phyloP scores from a whole-genome alignment of 2,113 vertebrate genomes.

The Bos indicus region DNA sequence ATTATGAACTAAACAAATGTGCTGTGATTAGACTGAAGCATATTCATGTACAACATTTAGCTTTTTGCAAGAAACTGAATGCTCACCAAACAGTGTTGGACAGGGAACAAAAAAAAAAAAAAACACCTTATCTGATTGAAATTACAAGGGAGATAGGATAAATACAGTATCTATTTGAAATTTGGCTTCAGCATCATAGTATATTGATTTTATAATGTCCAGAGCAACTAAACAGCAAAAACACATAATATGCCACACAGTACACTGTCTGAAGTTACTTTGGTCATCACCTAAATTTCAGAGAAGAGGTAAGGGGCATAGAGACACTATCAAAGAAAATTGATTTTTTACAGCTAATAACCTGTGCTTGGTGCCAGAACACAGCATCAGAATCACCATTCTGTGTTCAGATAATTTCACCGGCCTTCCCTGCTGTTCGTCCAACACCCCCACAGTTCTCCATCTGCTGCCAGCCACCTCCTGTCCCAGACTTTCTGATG shows the following conservation, averaged over 20 bases:
- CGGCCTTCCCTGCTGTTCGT: constrained; percentile 44
- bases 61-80: constrained; percentile 32
- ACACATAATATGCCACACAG: constrained; percentile 25
- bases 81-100: not conserved
- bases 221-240: constrained; percentile 58
- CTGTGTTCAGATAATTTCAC: constrained; percentile 59
- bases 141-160: constrained; percentile 61
- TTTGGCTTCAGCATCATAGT: constrained; percentile 45
- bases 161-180: constrained; percentile 60
- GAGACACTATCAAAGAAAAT: constrained; percentile 69
- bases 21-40: not conserved
- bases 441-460: constrained; percentile 43
- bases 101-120: constrained; percentile 45
- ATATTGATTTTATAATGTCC: constrained; percentile 71
- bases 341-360: constrained; percentile 72
- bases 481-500: constrained; percentile 7
- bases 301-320: constrained; percentile 51
- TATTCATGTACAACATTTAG: not conserved
- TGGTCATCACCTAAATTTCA: constrained; percentile 67
- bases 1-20: constrained; percentile 28
- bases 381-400: constrained; percentile 59
- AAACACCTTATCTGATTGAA: constrained; percentile 61
- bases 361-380: constrained; percentile 60
- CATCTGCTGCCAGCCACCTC: constrained; percentile 27
- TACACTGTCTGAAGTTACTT: constrained; percentile 51